These are phyloP conservation scores for Hydraecia micacea DNA, from an alignment of 2,888 invertebrate genomes.

Conservation along the genomic window DNA sequence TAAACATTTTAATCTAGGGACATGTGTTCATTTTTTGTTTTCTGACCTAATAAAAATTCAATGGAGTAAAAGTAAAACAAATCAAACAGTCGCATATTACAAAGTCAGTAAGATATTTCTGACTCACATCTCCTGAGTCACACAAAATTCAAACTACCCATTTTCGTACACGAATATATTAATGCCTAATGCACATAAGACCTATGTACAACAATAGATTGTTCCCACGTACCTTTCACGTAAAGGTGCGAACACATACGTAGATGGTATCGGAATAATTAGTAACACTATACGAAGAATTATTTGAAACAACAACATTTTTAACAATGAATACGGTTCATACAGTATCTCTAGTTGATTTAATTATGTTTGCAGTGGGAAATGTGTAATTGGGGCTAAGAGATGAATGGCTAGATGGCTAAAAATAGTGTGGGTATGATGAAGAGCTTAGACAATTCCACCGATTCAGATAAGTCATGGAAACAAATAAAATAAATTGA, in stretches of 20 bases:
- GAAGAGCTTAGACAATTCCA: background rate
- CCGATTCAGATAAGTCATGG: background rate
- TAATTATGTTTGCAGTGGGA: constrained; percentile 55
- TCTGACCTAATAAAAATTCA: background rate
- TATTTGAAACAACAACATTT: constrained; percentile 53
- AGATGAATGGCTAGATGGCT: constrained; percentile 29
- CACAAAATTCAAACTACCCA: constrained; percentile 32
- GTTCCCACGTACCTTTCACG: constrained; percentile 63
- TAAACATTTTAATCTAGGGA: background rate
- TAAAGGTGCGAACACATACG: constrained; percentile 66
- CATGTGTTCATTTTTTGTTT: background rate
- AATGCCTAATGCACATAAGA: constrained; percentile 55
- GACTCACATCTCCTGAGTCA: constrained; percentile 32
- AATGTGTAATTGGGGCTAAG: constrained; percentile 35
- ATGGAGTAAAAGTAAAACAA: constrained; percentile 1
- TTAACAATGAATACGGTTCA: constrained; percentile 59
- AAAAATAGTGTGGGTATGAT: constrained; percentile 33
- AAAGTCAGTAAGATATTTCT: background rate
- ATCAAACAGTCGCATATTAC: background rate
- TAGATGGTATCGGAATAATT: constrained; percentile 63
- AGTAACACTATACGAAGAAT: constrained; percentile 56
- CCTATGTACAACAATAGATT: constrained; percentile 54
- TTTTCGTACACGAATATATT: constrained; percentile 51
- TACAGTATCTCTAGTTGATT: constrained; percentile 52
- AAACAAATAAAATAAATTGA: background rate